A percentile compares a stretch with the other conserved stretches of the same genome.
phyloP scores from a whole-genome alignment of 1,140 invertebrate species.

The Pteromalus puparum region DNA sequence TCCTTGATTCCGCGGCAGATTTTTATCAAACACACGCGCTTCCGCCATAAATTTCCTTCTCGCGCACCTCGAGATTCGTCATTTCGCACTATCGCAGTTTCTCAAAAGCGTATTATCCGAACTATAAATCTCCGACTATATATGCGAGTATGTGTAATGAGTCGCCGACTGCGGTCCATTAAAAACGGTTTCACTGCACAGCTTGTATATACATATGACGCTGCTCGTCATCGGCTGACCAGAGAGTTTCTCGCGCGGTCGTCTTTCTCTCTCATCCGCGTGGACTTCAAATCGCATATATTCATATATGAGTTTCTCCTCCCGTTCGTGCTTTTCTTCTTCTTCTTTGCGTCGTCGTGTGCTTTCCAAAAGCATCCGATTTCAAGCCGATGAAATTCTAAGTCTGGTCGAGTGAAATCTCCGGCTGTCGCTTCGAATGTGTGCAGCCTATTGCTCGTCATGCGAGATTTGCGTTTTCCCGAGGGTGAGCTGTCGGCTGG shows the following conservation, averaged over 20 bases:
- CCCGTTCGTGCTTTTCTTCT: not conserved
- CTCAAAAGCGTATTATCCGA: not conserved
- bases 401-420: conserved; percentile 18
- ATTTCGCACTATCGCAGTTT: no score
- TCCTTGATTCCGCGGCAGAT: no score
- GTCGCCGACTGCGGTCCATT: not conserved
- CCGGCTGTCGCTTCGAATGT: no score
- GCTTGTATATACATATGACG: not conserved
- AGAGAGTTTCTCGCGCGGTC: no score
- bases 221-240: not conserved
- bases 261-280: no score
- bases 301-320: conserved; percentile 33
- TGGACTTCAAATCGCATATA: not conserved
- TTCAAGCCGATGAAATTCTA: conserved; percentile 23
- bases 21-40: no score
- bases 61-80: no score
- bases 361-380: conserved; percentile 35
- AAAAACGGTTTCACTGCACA: conserved; percentile 12
- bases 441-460: not conserved
- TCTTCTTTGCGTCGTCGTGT: not conserved
- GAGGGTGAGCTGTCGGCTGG: no score
- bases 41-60: no score
- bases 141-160: not conserved
- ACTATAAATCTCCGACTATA: not conserved
- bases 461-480: not conserved